phyloP scores from a whole-genome alignment of 2,113 vertebrate species.

The Alexandromys fortis region DNA sequence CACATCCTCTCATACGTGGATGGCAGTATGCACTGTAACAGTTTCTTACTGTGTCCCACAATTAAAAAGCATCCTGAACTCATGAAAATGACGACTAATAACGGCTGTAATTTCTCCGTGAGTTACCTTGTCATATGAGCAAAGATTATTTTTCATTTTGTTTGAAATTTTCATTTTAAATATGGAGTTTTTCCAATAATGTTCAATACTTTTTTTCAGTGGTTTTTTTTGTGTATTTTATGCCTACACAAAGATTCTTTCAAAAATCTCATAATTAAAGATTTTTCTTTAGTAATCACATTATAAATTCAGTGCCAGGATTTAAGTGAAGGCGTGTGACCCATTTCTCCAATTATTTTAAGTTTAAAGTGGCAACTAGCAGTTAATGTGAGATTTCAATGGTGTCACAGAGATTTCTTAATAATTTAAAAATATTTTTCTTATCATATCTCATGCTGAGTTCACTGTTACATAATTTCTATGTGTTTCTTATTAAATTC shows the following conservation, averaged over 20 bases:
- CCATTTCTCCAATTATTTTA: slow-evolving; percentile 71
- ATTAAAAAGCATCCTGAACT: background rate
- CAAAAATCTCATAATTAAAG: slow-evolving; percentile 5
- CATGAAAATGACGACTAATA: background rate
- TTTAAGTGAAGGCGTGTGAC: slow-evolving; percentile 63
- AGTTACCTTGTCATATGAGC: background rate
- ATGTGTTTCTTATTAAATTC: slow-evolving; percentile 60
- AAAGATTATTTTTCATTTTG: background rate
- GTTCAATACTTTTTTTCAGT: background rate
- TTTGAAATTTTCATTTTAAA: slow-evolving; percentile 38
- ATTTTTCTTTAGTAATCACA: slow-evolving; percentile 28
- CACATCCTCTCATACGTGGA: background rate
- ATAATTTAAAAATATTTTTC: slow-evolving; percentile 58
- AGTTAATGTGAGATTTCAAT: background rate
- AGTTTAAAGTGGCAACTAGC: slow-evolving; percentile 59
- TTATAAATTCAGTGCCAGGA: slow-evolving; percentile 50
- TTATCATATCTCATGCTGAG: slow-evolving; percentile 40
- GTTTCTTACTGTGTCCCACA: background rate
- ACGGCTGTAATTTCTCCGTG: background rate
- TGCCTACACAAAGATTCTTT: background rate
- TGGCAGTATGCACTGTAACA: background rate
- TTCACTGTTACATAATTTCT: slow-evolving; percentile 51
- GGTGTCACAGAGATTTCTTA: slow-evolving; percentile 62
- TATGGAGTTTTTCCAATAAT: background rate
- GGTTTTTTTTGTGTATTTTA: background rate